phyloP scores from a whole-genome alignment of 1,140 invertebrate species.

The Drosophila funebris region DNA sequence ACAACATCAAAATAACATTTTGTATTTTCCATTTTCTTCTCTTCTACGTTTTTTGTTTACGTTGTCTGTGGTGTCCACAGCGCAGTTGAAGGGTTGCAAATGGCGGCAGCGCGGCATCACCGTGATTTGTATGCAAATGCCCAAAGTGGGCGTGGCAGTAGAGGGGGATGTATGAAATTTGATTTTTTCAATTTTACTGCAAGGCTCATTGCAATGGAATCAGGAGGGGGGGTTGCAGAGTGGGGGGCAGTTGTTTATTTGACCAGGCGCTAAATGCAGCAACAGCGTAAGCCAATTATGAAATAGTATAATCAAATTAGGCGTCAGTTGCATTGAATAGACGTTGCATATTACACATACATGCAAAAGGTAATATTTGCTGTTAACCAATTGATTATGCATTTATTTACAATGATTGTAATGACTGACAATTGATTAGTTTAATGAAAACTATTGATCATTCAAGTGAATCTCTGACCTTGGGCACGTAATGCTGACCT shows the following conservation, averaged over 20 bases:
- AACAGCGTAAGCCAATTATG: slow-evolving; percentile 61
- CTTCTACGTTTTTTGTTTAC: slow-evolving; percentile 17
- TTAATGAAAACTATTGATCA: too few relatives aligned
- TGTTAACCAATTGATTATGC: background rate
- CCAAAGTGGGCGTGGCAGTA: slow-evolving; percentile 8
- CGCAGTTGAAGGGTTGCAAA: slow-evolving; percentile 73
- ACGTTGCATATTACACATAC: background rate
- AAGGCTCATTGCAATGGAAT: too few relatives aligned
- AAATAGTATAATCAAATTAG: slow-evolving; percentile 62
- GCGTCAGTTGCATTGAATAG: background rate
- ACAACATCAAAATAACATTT: slow-evolving; percentile 80
- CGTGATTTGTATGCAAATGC: slow-evolving; percentile 76
- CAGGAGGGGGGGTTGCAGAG: background rate
- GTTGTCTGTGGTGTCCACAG: too few relatives aligned
- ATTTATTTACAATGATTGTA: too few relatives aligned
- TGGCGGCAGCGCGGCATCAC: background rate
- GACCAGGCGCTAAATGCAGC: slow-evolving; percentile 5
- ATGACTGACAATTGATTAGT: too few relatives aligned
- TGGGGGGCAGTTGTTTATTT: background rate
- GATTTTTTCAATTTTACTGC: slow-evolving; percentile 40
- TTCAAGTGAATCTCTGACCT: too few relatives aligned
- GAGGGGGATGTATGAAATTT: slow-evolving; percentile 53
- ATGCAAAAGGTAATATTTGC: background rate
- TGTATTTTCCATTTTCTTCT: background rate
- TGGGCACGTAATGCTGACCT: background rate